Conservation (phyloP, 2,797 vertebrate species). For the Loriculus beryllinus region DNA sequence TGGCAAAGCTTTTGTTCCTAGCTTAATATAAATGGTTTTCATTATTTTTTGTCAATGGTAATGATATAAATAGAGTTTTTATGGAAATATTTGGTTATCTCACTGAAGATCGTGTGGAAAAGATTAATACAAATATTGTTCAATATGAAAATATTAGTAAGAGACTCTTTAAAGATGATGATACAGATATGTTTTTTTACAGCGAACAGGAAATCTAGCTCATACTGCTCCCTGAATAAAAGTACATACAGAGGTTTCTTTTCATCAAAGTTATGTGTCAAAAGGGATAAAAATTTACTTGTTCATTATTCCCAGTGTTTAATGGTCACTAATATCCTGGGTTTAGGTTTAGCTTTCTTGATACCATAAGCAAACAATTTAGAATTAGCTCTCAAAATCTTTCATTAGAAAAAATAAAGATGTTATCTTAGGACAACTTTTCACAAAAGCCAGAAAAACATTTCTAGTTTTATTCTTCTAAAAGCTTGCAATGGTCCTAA, state of each 20-base stretch:
- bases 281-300: background rate
- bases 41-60: background rate
- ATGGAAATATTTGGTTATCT: background rate
- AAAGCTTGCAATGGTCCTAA: background rate
- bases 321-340: background rate
- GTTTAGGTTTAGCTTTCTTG: background rate
- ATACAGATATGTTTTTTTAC: background rate
- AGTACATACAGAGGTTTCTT: background rate
- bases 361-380: background rate
- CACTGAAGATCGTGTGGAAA: background rate
- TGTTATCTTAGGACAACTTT: background rate
- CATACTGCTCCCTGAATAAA: background rate
- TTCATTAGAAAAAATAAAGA: background rate
- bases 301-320: background rate
- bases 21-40: background rate
- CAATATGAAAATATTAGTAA: background rate
- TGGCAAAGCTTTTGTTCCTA: background rate
- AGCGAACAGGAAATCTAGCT: background rate
- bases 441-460: background rate
- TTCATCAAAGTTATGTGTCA: background rate
- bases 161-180: background rate
- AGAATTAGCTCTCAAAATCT: background rate
- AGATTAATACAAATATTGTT: background rate
- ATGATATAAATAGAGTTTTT: background rate
- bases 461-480: background rate